phyloP scores from a whole-genome alignment of 1,140 invertebrate species.

The Bathynomus jamesi region DNA sequence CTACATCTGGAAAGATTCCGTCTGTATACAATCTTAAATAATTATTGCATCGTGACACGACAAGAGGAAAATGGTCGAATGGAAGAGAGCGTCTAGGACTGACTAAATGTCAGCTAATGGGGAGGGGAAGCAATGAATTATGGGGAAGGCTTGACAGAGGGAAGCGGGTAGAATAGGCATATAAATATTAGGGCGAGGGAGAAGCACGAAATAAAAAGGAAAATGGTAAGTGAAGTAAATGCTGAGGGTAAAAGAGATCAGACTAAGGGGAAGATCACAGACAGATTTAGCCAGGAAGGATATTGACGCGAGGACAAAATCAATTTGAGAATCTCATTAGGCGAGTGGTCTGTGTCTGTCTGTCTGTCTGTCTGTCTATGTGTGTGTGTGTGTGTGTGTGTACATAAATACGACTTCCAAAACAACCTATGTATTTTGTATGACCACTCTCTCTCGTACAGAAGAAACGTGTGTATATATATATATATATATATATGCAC shows the following conservation, averaged over 20 bases:
- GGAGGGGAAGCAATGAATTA: background rate
- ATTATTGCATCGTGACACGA: background rate
- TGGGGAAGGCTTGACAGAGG: background rate
- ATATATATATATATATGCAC: background rate
- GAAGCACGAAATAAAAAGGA: background rate
- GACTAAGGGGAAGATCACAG: background rate
- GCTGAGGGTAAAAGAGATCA: background rate
- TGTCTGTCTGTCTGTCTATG: background rate
- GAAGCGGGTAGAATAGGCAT: background rate
- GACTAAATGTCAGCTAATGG: conserved; percentile 1
- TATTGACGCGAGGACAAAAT: background rate
- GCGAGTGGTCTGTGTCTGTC: background rate
- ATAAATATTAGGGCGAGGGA: background rate
- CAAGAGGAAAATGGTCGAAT: background rate
- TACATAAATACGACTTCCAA: background rate
- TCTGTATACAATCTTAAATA: background rate
- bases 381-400: background rate
- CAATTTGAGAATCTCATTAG: background rate
- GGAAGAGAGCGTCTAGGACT: background rate
- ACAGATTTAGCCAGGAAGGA: background rate
- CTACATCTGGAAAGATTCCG: background rate
- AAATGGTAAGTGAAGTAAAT: background rate
- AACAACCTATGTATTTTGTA: too few species aligned
- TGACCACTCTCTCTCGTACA: too few species aligned
- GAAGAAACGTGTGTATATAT: background rate